These are phyloP conservation scores for Butorides virescens DNA, from an alignment of 2,113 vertebrate genomes.

Conservation along the genomic window DNA sequence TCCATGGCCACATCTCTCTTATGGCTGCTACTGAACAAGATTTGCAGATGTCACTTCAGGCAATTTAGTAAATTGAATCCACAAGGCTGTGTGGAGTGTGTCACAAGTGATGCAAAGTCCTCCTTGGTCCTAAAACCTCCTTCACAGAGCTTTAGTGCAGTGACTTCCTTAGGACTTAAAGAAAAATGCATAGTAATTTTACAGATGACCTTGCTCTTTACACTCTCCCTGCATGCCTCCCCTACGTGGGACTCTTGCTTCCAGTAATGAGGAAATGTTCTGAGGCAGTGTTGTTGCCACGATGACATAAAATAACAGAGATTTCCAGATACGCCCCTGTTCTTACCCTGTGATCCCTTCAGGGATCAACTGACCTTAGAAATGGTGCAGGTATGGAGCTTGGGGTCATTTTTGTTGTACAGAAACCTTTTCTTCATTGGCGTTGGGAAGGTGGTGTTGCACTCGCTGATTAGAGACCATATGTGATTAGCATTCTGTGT, in stretches of 20 bases:
- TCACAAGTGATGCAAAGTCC: background rate
- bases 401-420: background rate
- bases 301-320: background rate
- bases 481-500: background rate
- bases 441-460: background rate
- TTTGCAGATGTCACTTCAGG: background rate
- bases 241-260: background rate
- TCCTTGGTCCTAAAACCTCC: background rate
- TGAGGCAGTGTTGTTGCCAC: background rate
- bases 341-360: background rate
- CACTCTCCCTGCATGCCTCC: background rate
- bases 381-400: background rate
- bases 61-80: background rate
- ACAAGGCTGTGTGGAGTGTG: background rate
- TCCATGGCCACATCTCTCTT: background rate
- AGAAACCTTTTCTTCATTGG: background rate
- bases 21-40: background rate
- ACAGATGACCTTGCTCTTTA: background rate
- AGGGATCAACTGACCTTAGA: slow-evolving; percentile 19
- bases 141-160: background rate
- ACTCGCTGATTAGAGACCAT: background rate
- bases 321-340: background rate
- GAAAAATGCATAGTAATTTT: background rate
- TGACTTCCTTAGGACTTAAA: background rate
- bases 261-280: slow-evolving; percentile 14